phyloP scores from a whole-genome alignment of 1,140 invertebrate genomes.

The Trialeurodes vaporariorum region DNA sequence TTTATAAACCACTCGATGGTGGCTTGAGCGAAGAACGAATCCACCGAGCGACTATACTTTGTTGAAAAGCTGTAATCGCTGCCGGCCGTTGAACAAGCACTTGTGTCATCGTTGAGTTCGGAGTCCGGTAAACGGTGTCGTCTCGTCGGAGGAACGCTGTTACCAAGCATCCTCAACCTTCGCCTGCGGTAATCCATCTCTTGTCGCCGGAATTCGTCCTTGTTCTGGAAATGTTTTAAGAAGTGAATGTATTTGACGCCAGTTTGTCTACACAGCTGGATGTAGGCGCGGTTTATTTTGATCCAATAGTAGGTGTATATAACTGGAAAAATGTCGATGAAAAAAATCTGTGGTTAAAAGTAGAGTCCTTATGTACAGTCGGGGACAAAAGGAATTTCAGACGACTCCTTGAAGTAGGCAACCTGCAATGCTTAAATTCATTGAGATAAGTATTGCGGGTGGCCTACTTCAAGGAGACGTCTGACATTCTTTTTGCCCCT shows the following conservation, averaged over 20 bases:
- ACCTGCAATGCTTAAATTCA: no score
- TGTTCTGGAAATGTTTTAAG: slow-evolving; percentile 19
- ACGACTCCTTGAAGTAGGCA: no score
- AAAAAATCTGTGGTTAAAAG: no score
- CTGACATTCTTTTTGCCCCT: no score
- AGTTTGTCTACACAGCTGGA: slow-evolving; percentile 17
- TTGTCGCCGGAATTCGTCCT: slow-evolving; percentile 20
- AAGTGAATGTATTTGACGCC: slow-evolving; percentile 28
- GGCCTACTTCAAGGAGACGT: no score
- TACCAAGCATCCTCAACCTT: neutral
- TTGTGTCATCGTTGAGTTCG: neutral
- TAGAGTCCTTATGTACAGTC: no score
- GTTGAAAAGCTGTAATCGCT: slow-evolving; percentile 26
- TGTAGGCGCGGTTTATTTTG: slow-evolving; percentile 8
- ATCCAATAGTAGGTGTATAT: neutral
- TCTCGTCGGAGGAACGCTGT: neutral
- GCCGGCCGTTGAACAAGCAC: neutral
- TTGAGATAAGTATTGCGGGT: no score
- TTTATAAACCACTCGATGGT: slow-evolving; percentile 7
- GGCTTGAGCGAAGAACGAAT: neutral
- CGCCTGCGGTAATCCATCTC: slow-evolving; percentile 23
- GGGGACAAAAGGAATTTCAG: no score
- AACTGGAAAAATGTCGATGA: neutral
- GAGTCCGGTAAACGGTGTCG: neutral
- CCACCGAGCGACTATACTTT: slow-evolving; percentile 14